Base-by-base conservation (phyloP, 2,888 invertebrate genomes). In the Glyphotaelius pellucidus region DNA sequence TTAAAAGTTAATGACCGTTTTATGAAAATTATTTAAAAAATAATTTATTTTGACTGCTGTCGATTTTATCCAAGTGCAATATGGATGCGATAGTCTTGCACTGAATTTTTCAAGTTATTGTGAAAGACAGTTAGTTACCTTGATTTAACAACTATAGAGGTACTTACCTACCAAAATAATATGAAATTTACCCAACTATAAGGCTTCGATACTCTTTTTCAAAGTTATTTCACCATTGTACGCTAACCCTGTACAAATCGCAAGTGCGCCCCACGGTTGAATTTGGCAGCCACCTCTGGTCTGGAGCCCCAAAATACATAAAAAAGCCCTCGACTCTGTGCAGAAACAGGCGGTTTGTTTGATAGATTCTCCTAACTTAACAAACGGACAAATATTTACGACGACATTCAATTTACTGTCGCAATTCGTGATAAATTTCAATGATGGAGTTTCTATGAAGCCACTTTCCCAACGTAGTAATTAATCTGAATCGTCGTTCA, bases 1-100 rank as follows among this genome's bases (percentile, higher is more conserved):
- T 67, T 31, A 67, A 67, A 88, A 88, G 19, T 85, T 85, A 35
- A 85, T n/a, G 85, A 81, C 32, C 32, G 19, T 32, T 32, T 32
- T 81, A 81, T 14, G 14, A 81, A 32, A 32, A 15, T 12, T 81
- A 81, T 31, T 81, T 81, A 12, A 81, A 31, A 31, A 81, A 11
- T 30, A 11, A 14, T 12, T 32, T 81, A 81, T 81, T 81, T 81
- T 81, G 19, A 81, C 19, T 32, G 7, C 15, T 81, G 14, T 81
- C 81, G 12, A 30, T 81, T 25, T 81, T 12, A 15, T 25, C n/a
- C 25, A 52, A 19, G 19, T 52, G 5, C 5, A 52, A 52, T 5
- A 7, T 19, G 19, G 19, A 67, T 19, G 67, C 67, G 67, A 67
- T 0, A 19, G 67, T 67, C 25, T 67, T 67, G 67, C 0, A 0